phyloP scores from a whole-genome alignment of 2,113 vertebrate genomes.

The rabbit (Oryctolagus cuniculus) region mOryCun1.1 NC_091434.1:122494501-122495000 shows the following conservation, averaged over 20 bases:
- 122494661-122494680: background rate
- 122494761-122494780: background rate
- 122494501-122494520: too few species aligned
- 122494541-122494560: background rate
- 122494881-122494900: background rate
- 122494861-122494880: background rate
- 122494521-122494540: background rate
- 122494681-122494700: background rate
- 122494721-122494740: slow-evolving; percentile 35
- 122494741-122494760: background rate
- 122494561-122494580: background rate
- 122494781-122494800: background rate
- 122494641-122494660: background rate
- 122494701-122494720: slow-evolving; percentile 26
- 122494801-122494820: background rate
- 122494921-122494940: background rate
- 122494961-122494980: background rate
- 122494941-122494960: background rate
- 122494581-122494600: background rate
- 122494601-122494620: background rate
- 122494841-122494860: background rate
- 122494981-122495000: too few species aligned
- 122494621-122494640: background rate
- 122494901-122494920: background rate
- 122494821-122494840: background rate